Percentiles rank a stretch among this genome's conserved stretches.
Conservation (phyloP, 2,888 invertebrate genomes). For the Acleris literana region DNA sequence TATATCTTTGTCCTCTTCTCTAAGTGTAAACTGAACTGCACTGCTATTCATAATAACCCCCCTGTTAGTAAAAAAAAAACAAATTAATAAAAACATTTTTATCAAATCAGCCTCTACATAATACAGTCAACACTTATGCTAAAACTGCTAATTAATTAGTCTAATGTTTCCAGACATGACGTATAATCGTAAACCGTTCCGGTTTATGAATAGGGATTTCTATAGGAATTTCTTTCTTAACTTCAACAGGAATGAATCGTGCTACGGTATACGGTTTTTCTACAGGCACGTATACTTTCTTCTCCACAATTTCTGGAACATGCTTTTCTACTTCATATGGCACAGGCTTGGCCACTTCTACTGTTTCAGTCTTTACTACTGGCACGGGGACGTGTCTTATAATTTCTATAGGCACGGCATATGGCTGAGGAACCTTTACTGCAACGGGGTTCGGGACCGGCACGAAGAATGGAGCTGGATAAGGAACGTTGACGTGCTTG, state of each 20-base stretch:
- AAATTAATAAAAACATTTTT: constrained; percentile 27
- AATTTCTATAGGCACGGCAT: constrained; percentile 52
- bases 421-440: constrained; percentile 51
- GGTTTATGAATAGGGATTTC: constrained; percentile 47
- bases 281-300: constrained; percentile 52
- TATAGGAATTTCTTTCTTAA: constrained; percentile 49
- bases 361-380: constrained; percentile 48
- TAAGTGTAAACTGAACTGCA: no score
- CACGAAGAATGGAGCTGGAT: constrained; percentile 50
- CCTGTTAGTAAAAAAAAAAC: constrained; percentile 8
- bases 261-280: constrained; percentile 54
- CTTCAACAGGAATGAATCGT: constrained; percentile 47
- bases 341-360: constrained; percentile 49
- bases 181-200: constrained; percentile 53
- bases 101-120: constrained; percentile 39
- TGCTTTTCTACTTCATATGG: constrained; percentile 48
- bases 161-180: constrained; percentile 62
- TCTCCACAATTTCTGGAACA: constrained; percentile 45
- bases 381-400: constrained; percentile 49
- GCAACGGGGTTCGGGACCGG: constrained; percentile 54
- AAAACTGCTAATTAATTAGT: constrained; percentile 37
- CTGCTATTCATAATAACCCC: no score
- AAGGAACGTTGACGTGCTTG: constrained; percentile 48
- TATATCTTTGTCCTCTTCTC: no score
- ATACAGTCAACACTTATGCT: constrained; percentile 43